Evolutionary conservation across 2,888 invertebrate species (phyloP).

Genomic region (Rhingia rostrata): DNA sequence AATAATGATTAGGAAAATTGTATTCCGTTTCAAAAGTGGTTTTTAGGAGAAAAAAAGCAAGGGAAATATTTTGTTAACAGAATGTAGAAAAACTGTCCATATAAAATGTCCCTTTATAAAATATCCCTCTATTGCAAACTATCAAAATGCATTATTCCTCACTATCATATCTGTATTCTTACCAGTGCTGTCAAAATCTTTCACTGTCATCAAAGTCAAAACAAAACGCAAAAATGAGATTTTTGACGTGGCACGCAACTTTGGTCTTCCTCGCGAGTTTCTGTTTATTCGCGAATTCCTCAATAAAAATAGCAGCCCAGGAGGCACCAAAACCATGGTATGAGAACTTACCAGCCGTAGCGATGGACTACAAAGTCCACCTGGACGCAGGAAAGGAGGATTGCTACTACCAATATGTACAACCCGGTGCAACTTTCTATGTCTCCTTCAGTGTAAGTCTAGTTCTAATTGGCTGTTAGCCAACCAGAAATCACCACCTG

Average conservation of each 20-base stretch:
- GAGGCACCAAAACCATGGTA: slow-evolving; percentile 90
- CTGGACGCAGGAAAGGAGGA: slow-evolving; percentile 97
- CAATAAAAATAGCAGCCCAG: slow-evolving; percentile 76
- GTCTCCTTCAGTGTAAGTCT: slow-evolving; percentile 93
- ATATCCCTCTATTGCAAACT: not conserved
- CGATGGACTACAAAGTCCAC: slow-evolving; percentile 97
- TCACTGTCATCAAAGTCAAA: slow-evolving; percentile 52
- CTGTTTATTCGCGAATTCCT: slow-evolving; percentile 76
- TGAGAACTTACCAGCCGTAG: slow-evolving; percentile 94
- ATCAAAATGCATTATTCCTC: slow-evolving; percentile 2
- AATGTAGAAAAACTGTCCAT: too few species aligned
- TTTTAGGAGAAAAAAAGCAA: too few species aligned
- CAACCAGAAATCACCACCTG: slow-evolving; percentile 56
- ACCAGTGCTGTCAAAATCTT: slow-evolving; percentile 15
- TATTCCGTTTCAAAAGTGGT: too few species aligned
- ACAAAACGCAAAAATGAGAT: slow-evolving; percentile 73
- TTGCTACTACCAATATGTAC: slow-evolving; percentile 97
- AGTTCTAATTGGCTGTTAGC: slow-evolving; percentile 54
- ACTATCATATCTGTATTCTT: slow-evolving; percentile 31
- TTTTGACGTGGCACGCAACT: slow-evolving; percentile 81
- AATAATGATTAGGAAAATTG: too few species aligned
- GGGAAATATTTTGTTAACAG: too few species aligned
- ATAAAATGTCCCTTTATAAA: too few species aligned
- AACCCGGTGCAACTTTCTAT: slow-evolving; percentile 95
- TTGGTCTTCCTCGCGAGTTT: slow-evolving; percentile 75